Evolutionary conservation across 2,113 vertebrate genomes (phyloP).

Genomic region (Archocentrus centrarchus): DNA sequence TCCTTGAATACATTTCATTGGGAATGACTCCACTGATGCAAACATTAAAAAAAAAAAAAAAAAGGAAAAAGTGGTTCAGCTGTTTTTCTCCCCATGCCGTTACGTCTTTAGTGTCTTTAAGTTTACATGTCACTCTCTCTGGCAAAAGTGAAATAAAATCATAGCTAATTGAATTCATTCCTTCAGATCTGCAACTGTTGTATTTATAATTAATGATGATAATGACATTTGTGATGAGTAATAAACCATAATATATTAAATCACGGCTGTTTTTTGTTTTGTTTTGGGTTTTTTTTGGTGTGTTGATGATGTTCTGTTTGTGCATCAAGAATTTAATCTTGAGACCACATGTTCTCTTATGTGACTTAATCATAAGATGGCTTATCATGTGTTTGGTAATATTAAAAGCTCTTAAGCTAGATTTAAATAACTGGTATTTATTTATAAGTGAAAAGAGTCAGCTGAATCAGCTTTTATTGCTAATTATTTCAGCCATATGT

Average conservation of each 20-base stretch:
- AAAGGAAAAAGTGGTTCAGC: conserved; percentile 9
- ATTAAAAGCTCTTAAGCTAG: not conserved
- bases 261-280: not conserved
- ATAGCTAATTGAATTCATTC: conserved; percentile 80
- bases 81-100: conserved; percentile 7
- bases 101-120: conserved; percentile 68
- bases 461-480: not conserved
- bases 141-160: conserved; percentile 71
- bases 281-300: not conserved
- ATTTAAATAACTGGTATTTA: too few relatives aligned
- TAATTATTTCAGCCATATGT: not conserved
- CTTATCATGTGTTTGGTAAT: not conserved
- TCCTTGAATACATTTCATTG: conserved; percentile 17
- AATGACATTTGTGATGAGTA: conserved; percentile 82
- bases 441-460: not conserved
- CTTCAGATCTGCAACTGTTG: conserved; percentile 78
- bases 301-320: too few relatives aligned
- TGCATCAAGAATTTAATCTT: too few relatives aligned
- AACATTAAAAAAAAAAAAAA: conserved; percentile 13
- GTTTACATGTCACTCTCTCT: conserved; percentile 76
- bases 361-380: too few relatives aligned
- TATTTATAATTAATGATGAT: conserved; percentile 81
- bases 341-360: too few relatives aligned
- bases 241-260: conserved; percentile 87
- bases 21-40: conserved; percentile 43